These are phyloP conservation scores for Spodoptera frugiperda DNA, from an alignment of 1,140 invertebrate genomes.

Conservation along the genomic window DNA sequence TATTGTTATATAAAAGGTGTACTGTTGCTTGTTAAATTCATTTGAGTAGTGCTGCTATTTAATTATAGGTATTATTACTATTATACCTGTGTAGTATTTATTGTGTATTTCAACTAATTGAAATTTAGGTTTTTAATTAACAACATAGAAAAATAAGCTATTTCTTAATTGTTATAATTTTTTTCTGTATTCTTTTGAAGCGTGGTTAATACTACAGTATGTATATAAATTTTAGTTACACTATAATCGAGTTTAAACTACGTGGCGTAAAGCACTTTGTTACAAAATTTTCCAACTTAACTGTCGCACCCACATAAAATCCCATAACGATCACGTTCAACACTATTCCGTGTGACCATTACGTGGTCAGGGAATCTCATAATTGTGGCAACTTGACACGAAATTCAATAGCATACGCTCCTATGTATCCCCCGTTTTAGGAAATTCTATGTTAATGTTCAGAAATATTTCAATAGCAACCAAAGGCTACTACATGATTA, in stretches of 20 bases:
- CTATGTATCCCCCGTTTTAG: conserved; percentile 4
- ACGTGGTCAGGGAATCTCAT: conserved; percentile 36
- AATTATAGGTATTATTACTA: no score
- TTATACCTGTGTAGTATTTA: no score
- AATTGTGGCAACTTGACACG: conserved; percentile 20
- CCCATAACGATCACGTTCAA: conserved; percentile 31
- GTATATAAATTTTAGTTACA: no score
- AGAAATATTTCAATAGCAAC: conserved; percentile 52
- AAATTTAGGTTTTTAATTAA: no score
- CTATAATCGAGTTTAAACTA: no score
- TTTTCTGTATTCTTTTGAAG: no score
- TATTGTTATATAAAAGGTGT: conserved; percentile 9
- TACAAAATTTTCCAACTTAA: not conserved
- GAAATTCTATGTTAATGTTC: conserved; percentile 49
- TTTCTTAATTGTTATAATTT: no score
- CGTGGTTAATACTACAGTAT: no score
- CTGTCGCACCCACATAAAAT: conserved; percentile 9
- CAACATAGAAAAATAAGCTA: no score
- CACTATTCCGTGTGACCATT: conserved; percentile 37
- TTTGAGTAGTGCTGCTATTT: not conserved
- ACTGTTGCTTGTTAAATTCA: conserved; percentile 14
- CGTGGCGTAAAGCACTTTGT: no score
- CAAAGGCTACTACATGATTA: conserved; percentile 64
- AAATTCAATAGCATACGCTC: conserved; percentile 21
- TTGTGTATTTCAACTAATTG: no score